Evolutionary conservation across 2,888 invertebrate genomes (phyloP).

Genomic region (Dasysyrphus tricinctus): DNA sequence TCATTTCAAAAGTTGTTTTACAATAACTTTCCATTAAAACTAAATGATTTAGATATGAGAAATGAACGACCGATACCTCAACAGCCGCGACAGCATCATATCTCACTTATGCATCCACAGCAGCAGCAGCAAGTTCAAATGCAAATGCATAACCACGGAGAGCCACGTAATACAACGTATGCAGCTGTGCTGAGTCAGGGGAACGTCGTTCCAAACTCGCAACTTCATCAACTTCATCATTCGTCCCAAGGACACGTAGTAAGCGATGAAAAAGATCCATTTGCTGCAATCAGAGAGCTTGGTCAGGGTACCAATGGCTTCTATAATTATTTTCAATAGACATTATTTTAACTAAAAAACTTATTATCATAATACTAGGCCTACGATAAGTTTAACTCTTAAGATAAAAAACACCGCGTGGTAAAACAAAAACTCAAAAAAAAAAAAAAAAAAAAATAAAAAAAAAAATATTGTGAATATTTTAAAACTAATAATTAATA

Average conservation of each 20-base stretch:
- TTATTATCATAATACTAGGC: slow-evolving; percentile 58
- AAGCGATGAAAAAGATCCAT: slow-evolving; percentile 83
- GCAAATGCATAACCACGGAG: slow-evolving; percentile 65
- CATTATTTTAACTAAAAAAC: slow-evolving; percentile 66
- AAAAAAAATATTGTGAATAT: slow-evolving; percentile 79
- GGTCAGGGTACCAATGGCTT: slow-evolving; percentile 84
- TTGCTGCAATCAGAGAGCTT: slow-evolving; percentile 84
- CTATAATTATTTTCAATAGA: slow-evolving; percentile 86
- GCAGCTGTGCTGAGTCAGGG: slow-evolving; percentile 83
- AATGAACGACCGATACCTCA: slow-evolving; percentile 71
- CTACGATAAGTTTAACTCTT: slow-evolving; percentile 57
- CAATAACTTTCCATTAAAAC: slow-evolving; percentile 80
- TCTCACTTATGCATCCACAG: slow-evolving; percentile 74
- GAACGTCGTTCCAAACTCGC: slow-evolving; percentile 66
- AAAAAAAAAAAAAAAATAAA: slow-evolving; percentile 68
- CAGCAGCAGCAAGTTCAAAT: slow-evolving; percentile 70
- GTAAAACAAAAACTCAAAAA: slow-evolving; percentile 66
- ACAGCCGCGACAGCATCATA: slow-evolving; percentile 70
- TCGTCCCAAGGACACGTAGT: slow-evolving; percentile 60
- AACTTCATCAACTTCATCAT: slow-evolving; percentile 75
- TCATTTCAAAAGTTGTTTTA: slow-evolving; percentile 78
- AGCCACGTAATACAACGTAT: slow-evolving; percentile 81
- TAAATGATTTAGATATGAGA: slow-evolving; percentile 80
- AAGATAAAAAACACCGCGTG: slow-evolving; percentile 58
- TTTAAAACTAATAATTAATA: slow-evolving; percentile 76